Evolutionary conservation across 2,113 vertebrate species (phyloP), one percentile per base, ranked within the genome.

Genomic region (Sigmodon hispidus): DNA sequence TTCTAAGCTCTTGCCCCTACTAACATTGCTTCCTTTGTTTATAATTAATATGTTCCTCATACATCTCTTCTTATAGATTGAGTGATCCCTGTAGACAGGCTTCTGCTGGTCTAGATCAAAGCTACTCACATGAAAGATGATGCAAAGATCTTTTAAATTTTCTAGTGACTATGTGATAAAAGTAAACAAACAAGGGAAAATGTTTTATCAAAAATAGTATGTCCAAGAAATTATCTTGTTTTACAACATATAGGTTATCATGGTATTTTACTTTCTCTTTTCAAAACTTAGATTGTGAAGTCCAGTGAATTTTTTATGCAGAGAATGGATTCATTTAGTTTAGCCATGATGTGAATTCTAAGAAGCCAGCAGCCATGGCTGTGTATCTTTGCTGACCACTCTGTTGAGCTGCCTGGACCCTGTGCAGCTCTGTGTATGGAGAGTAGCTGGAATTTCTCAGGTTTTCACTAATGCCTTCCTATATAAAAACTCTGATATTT

Each of bases 221-320:
- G 72, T 59, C 22, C 52, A 65, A 93, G 59, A 73, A 91, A 50
- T 65, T 3, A 36, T 89, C 57, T 91, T 22, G 73, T 67, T 90
- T 91, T 0, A 75, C 21, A 70, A 15, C 73, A 22, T 72, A 87
- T 55, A 88, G 83, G 31, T 70, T 76, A 34, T 11, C 52, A 34
- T 89, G n/a, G 61, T 12, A 57, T 40, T 90, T 73, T 45, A 26
- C 1, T 19, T 79, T 79, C 16, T 31, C 19, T 31, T 43, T 17
- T 19, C 22, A 16, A 59, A 26, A 43, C 15, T 26, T 26, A 40
- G 57, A 61, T 61, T 61, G 88, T 91, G 67, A 81, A 89, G 59
- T 69, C 22, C 13, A 3, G 0, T 34, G 17, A 79, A 11, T 17
- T 50, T 50, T 93, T 89, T 84, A n/a, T 5, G n/a, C 26, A 34